Evolutionary conservation across 2,113 vertebrate genomes (phyloP).

Genomic region (Oreochromis aureus): DNA sequence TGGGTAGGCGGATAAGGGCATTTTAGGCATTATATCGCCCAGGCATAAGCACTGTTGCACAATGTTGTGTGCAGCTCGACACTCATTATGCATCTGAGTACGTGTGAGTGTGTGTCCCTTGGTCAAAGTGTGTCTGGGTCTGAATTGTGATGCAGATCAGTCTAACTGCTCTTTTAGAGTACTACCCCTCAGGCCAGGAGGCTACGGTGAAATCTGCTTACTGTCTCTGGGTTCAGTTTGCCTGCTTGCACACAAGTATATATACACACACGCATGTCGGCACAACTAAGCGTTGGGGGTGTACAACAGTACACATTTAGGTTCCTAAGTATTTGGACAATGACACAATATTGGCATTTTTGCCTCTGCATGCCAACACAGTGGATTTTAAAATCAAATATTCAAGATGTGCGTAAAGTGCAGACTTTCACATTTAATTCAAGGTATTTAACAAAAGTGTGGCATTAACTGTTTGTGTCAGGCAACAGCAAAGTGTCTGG

Average conservation of each 20-base stretch:
- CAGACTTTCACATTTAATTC: not conserved
- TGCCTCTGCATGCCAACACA: not conserved
- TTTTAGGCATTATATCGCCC: conserved; percentile 4
- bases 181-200: not conserved
- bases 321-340: not conserved
- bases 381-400: not conserved
- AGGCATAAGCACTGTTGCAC: not conserved
- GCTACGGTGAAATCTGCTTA: not conserved
- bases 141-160: not conserved
- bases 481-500: not conserved
- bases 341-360: not conserved
- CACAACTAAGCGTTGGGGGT: fast-evolving
- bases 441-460: not conserved
- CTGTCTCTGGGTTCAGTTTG: not conserved
- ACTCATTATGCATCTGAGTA: not conserved
- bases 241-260: not conserved
- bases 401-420: not conserved
- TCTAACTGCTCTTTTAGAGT: not conserved
- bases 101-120: not conserved
- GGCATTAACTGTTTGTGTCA: not conserved
- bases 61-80: not conserved
- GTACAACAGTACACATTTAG: not conserved
- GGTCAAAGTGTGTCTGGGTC: conserved; percentile 4
- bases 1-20: conserved; percentile 11
- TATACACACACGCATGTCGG: not conserved